Conservation (phyloP, 2,113 vertebrate species). For the Istiophorus platypterus region DNA sequence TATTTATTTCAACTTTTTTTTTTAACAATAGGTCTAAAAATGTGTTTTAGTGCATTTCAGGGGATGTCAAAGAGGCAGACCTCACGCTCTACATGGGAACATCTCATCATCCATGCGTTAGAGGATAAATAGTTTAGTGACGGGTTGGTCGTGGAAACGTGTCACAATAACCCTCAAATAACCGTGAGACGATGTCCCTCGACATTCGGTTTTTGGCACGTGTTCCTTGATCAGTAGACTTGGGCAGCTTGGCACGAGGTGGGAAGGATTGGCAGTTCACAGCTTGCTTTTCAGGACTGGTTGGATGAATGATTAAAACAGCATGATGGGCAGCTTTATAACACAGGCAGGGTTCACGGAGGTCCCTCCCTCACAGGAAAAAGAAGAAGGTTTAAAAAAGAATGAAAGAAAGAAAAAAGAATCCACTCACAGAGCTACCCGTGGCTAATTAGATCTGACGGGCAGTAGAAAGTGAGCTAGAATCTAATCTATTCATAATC, state of each 20-base stretch:
- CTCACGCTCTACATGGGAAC: conserved; percentile 10
- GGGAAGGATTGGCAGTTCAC: conserved; percentile 65
- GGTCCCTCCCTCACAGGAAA: conserved; percentile 40
- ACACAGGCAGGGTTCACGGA: conserved; percentile 60
- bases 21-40: not conserved
- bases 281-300: conserved; percentile 59
- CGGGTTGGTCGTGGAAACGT: conserved; percentile 42
- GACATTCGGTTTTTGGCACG: conserved; percentile 49
- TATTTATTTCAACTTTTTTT: not conserved
- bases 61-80: conserved; percentile 17
- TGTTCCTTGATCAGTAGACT: conserved; percentile 55
- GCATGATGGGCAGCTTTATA: conserved; percentile 70
- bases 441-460: conserved; percentile 72
- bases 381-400: not conserved
- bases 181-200: conserved; percentile 46
- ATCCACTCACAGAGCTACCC: not conserved
- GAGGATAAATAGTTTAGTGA: conserved; percentile 42
- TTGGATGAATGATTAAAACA: conserved; percentile 72
- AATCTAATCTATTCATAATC: conserved; percentile 69
- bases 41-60: not conserved
- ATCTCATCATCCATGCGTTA: conserved; percentile 34
- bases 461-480: conserved; percentile 62
- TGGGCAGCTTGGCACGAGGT: conserved; percentile 55
- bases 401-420: not conserved
- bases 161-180: conserved; percentile 50